These are phyloP conservation scores for Drosophila mercatorum DNA, from an alignment of 2,888 invertebrate genomes.

Conservation along the genomic window DNA sequence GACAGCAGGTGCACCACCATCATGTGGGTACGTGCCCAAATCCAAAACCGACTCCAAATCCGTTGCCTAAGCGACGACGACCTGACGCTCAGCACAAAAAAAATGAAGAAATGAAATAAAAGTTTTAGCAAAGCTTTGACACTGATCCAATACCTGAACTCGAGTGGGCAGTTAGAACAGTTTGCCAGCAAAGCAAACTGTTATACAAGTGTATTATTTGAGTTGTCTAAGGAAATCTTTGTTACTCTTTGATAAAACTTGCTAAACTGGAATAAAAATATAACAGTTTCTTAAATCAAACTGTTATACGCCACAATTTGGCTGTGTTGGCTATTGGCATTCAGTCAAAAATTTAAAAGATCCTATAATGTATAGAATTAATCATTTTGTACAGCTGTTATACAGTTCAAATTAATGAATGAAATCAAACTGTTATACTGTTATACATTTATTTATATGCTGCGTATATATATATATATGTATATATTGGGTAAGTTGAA, in stretches of 20 bases:
- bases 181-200: conserved; percentile 1
- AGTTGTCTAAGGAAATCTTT: no score
- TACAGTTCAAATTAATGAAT: no score
- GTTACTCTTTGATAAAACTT: no score
- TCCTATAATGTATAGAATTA: no score
- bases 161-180: conserved; percentile 16
- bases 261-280: no score
- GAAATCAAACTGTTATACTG: not conserved
- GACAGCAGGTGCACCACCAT: conserved; percentile 41
- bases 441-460: not conserved
- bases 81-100: conserved; percentile 6
- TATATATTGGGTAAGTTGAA: not conserved
- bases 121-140: conserved; percentile 38
- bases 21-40: conserved; percentile 40
- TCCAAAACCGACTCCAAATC: conserved; percentile 24
- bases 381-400: no score
- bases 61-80: conserved; percentile 25
- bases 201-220: not conserved
- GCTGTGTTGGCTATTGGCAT: not conserved
- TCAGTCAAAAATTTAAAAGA: no score
- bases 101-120: conserved; percentile 35
- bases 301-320: not conserved
- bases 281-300: not conserved
- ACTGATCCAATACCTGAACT: conserved; percentile 23
- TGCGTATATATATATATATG: no score